phyloP scores from a whole-genome alignment of 92 coral and sea anemone species.

The Epizoanthus fatuus region DNA sequence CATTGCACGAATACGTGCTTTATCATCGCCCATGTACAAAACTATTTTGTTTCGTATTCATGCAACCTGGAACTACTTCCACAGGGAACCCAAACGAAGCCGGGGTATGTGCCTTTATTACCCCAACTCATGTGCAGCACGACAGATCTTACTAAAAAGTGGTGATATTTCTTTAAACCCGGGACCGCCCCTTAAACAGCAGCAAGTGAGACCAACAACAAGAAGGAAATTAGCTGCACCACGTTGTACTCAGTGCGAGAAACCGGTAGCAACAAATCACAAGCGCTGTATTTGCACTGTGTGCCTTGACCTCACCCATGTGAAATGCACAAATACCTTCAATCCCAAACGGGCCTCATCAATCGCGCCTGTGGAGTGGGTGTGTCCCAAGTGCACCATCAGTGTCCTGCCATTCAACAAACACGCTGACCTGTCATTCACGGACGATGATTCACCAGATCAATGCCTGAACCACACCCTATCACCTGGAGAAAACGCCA shows the following conservation, averaged over 20 bases:
- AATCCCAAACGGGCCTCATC: conserved; percentile 33
- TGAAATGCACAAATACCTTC: conserved; percentile 32
- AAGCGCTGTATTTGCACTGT: conserved; percentile 51
- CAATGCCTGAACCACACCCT: conserved; percentile 1
- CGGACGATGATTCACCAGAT: background rate
- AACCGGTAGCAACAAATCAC: conserved; percentile 49
- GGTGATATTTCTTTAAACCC: conserved; percentile 38
- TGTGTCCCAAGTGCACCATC: conserved; percentile 63
- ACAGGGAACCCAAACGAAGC: conserved; percentile 5
- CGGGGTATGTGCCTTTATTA: conserved; percentile 18
- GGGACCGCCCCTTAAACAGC: conserved; percentile 22
- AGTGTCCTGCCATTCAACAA: conserved; percentile 50
- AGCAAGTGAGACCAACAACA: conserved; percentile 1
- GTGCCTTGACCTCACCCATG: conserved; percentile 41
- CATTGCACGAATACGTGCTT: background rate
- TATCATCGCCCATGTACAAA: background rate
- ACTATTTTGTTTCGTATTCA: background rate
- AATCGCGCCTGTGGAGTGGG: conserved; percentile 40
- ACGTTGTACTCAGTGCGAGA: conserved; percentile 40
- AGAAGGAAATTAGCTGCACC: conserved; percentile 12
- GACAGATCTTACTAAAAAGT: conserved; percentile 31
- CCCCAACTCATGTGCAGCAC: conserved; percentile 19
- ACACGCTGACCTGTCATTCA: background rate
- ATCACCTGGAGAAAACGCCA: conserved; percentile 2
- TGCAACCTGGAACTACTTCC: background rate